A percentile compares a stretch with the other conserved stretches of the same genome.
Evolutionary conservation across 2,888 invertebrate genomes (phyloP).

Genomic region (Crematogaster levior): DNA sequence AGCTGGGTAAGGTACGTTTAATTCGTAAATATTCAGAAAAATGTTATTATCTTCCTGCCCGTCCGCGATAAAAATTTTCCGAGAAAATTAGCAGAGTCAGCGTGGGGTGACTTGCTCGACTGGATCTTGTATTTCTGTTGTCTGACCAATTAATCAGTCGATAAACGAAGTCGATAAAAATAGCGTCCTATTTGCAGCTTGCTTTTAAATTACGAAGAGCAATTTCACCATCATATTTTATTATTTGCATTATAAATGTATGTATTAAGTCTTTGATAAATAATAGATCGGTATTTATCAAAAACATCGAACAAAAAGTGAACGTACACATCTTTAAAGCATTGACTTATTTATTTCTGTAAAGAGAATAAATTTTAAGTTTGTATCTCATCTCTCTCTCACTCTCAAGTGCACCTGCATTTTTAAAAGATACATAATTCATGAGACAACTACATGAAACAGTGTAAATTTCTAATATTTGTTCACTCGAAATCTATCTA

Average conservation of each 20-base stretch:
- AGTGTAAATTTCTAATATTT: neutral
- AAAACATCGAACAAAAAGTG: neutral
- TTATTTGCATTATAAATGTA: neutral
- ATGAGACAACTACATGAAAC: neutral
- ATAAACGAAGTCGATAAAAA: slow-evolving; percentile 9
- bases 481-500: slow-evolving; percentile 1
- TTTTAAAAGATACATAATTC: neutral
- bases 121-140: slow-evolving; percentile 4
- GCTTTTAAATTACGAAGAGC: neutral
- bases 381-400: neutral
- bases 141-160: slow-evolving; percentile 27
- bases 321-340: neutral
- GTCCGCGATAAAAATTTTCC: slow-evolving; percentile 2
- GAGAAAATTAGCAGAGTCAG: slow-evolving; percentile 14
- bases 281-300: neutral
- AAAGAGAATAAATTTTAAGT: neutral
- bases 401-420: neutral
- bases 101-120: slow-evolving; percentile 13
- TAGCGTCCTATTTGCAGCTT: neutral
- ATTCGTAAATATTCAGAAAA: slow-evolving; percentile 15
- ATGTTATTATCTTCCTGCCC: neutral
- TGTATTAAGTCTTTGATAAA: neutral
- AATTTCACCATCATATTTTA: neutral
- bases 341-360: neutral
- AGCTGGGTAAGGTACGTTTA: slow-evolving; percentile 4